Evolutionary conservation across 2,888 invertebrate species (phyloP).

Genomic region (Drosophila limbata): DNA sequence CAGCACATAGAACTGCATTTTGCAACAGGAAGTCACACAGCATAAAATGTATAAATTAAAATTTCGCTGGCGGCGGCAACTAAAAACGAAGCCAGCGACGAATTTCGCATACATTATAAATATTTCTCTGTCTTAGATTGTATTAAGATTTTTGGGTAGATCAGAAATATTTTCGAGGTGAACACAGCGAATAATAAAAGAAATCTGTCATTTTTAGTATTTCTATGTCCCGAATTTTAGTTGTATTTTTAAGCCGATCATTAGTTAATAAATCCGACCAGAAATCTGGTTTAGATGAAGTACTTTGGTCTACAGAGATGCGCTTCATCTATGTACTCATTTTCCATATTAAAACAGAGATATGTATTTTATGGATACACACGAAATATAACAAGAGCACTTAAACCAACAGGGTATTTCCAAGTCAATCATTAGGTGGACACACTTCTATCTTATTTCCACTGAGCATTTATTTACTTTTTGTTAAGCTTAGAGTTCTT

Average conservation of each 20-base stretch:
- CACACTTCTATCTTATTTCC: slow-evolving; percentile 4
- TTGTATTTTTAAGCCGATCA: too few relatives aligned
- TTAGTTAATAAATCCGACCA: too few relatives aligned
- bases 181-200: neutral
- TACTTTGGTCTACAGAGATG: too few relatives aligned
- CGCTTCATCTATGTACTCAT: too few relatives aligned
- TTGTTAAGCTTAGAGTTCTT: slow-evolving; percentile 27
- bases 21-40: slow-evolving; percentile 73
- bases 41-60: slow-evolving; percentile 77
- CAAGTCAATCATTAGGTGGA: neutral
- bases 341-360: too few relatives aligned
- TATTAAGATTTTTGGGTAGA: slow-evolving; percentile 1
- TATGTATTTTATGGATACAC: too few relatives aligned
- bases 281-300: too few relatives aligned
- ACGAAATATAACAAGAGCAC: too few relatives aligned
- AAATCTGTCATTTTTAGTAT: neutral
- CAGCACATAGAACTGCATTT: slow-evolving; percentile 57
- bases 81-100: slow-evolving; percentile 41
- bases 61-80: slow-evolving; percentile 59
- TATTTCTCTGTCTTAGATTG: neutral
- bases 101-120: slow-evolving; percentile 34
- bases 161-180: neutral
- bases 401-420: neutral
- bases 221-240: too few relatives aligned
- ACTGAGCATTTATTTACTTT: slow-evolving; percentile 39